Evolutionary conservation across 2,113 vertebrate genomes (phyloP).

Genomic region (Oceanodroma tethys): DNA sequence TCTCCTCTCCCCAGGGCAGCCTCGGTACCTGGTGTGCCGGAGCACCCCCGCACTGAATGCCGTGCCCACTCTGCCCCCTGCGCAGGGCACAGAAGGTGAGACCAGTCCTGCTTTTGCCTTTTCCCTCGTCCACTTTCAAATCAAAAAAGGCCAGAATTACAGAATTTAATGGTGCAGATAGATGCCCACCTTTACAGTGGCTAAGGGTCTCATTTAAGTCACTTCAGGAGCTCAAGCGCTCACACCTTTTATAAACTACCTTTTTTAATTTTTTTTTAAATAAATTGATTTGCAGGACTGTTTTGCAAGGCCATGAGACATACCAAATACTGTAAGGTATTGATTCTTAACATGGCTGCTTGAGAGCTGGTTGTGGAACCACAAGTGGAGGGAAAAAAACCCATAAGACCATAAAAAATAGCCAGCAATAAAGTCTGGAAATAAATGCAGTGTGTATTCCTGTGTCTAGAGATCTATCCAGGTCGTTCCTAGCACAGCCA

Average conservation of each 20-base stretch:
- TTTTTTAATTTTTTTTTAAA: no score
- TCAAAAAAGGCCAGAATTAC: neutral
- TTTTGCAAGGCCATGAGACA: neutral
- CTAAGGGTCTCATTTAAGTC: neutral
- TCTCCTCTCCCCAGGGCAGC: neutral
- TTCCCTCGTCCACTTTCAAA: neutral
- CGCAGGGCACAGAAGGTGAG: neutral
- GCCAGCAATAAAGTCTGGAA: neutral
- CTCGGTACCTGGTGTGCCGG: accelerated
- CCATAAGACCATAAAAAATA: neutral
- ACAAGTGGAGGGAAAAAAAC: neutral
- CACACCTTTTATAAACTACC: neutral
- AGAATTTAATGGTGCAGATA: neutral
- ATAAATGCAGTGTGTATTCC: neutral
- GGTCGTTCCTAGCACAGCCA: neutral
- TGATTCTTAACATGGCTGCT: neutral
- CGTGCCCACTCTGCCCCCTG: accelerated
- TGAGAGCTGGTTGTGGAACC: neutral
- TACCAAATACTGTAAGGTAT: neutral
- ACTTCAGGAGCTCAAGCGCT: neutral
- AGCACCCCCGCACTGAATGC: neutral
- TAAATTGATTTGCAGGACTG: no score
- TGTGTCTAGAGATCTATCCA: neutral
- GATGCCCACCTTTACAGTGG: no score
- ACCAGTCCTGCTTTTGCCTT: neutral